Percentiles rank a stretch among this genome's conserved stretches.
These are phyloP conservation scores for Megalops cyprinoides DNA, from an alignment of 2,797 vertebrate genomes.

Conservation along the genomic window DNA sequence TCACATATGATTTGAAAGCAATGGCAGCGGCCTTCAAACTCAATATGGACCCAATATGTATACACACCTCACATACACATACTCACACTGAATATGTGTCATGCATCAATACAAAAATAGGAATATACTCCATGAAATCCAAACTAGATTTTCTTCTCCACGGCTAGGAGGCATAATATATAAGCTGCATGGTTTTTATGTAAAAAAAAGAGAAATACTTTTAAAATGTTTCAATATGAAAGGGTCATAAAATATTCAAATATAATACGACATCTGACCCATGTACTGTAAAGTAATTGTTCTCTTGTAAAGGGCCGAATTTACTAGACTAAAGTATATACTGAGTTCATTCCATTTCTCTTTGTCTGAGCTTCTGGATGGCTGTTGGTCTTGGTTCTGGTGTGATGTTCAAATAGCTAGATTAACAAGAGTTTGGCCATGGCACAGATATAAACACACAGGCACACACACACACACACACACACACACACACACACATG, in stretches of 20 bases:
- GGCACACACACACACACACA: no score
- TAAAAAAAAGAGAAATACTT: constrained; percentile 16
- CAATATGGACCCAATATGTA: not conserved
- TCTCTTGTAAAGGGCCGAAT: not conserved
- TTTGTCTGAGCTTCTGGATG: not conserved
- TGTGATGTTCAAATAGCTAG: not conserved
- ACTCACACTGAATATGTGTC: not conserved
- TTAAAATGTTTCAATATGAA: constrained; percentile 9
- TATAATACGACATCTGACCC: constrained; percentile 2
- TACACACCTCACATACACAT: not conserved
- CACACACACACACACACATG: no score
- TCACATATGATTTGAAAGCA: not conserved
- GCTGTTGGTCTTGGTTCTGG: not conserved
- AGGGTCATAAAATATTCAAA: constrained; percentile 23
- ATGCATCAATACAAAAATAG: constrained; percentile 1
- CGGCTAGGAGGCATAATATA: constrained; percentile 7
- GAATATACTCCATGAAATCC: not conserved
- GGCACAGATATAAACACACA: no score
- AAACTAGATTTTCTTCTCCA: not conserved
- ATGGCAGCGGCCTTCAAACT: not conserved
- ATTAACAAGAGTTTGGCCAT: not conserved
- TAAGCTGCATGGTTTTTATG: constrained; percentile 14
- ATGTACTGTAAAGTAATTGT: not conserved
- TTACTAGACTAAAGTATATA: not conserved
- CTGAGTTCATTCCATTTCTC: not conserved